A percentile compares a stretch with the other conserved stretches of the same genome.
Evolutionary conservation across 2,113 vertebrate species (phyloP).

Genomic region (Rousettus leschenaultii): DNA sequence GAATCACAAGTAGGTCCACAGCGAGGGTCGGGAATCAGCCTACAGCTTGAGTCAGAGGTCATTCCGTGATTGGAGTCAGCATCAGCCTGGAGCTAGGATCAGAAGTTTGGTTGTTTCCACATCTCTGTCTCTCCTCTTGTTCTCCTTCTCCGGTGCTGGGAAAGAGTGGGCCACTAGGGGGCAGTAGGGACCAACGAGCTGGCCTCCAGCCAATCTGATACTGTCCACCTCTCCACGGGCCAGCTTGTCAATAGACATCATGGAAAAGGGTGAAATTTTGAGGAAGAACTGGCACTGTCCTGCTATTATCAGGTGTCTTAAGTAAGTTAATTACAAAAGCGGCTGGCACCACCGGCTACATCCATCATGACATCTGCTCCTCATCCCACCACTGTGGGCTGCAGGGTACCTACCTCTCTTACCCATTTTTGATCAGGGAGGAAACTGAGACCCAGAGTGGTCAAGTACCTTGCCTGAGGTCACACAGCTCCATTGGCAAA

Average conservation of each 20-base stretch:
- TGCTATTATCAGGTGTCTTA: neutral
- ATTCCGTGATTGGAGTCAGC: neutral
- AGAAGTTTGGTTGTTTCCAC: neutral
- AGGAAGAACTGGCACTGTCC: neutral
- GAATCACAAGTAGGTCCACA: neutral
- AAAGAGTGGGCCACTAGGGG: constrained; percentile 13
- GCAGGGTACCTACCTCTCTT: neutral
- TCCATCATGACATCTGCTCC: neutral
- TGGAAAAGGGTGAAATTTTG: neutral
- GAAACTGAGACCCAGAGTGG: neutral
- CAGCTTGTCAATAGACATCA: fast-evolving
- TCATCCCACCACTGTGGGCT: neutral
- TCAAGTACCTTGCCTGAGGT: neutral
- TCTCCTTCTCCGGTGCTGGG: neutral
- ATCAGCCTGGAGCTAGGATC: neutral
- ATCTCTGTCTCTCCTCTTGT: neutral
- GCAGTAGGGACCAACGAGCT: constrained; percentile 20
- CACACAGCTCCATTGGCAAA: neutral
- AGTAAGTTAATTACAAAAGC: neutral
- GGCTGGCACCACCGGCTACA: neutral
- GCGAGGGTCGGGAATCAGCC: neutral
- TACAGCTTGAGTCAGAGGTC: neutral
- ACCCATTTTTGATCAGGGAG: neutral
- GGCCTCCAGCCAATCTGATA: neutral
- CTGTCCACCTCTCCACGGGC: fast-evolving